Evolutionary conservation across 2,888 invertebrate genomes (phyloP), one percentile per base, ranked within the genome.

Genomic region (Cantharis rufa): DNA sequence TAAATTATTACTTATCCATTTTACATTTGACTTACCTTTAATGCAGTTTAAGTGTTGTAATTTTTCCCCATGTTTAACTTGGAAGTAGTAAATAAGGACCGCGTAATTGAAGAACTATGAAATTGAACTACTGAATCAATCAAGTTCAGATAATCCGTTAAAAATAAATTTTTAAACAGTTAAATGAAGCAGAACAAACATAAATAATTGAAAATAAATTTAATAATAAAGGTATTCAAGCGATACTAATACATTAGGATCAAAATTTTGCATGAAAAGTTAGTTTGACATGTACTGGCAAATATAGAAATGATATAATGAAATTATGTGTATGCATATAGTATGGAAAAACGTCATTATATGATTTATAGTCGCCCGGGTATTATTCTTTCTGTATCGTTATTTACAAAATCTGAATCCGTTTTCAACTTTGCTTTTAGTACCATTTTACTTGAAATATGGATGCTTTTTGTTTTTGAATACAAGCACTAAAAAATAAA

Each of bases 301-400:
- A 77, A 77, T 77, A 70, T 73, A 73, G 71, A 71, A 77, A 77
- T 74, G 77, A 77, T 77, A 70, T 73, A 73, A 73, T 73, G 73
- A 77, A 77, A 77, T 77, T 76, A 76, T 76, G 72, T 76, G 76
- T 69, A 63, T 76, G 72, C 48, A 48, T 48, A 48, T 48, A 48
- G n/a, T 70, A 77, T 71, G 71, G 70, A 68, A 64, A 77, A 77
- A 74, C 62, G 77, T 77, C 77, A 73, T 73, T 70, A 21, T 16
- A 73, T 77, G 77, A 77, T 77, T 77, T 77, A 77, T 74, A 71
- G 70, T 68, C 70, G 71, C 70, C 24, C 63, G 72, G 76, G 73
- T 77, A 77, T 73, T 77, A 73, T 73, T 73, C 73, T 77, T 77
- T 77, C 71, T 72, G 48, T 48, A 48, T 48, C 48, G 48, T 48